phyloP scores from a whole-genome alignment of 2,113 vertebrate species.

The Pygoscelis adeliae region DNA sequence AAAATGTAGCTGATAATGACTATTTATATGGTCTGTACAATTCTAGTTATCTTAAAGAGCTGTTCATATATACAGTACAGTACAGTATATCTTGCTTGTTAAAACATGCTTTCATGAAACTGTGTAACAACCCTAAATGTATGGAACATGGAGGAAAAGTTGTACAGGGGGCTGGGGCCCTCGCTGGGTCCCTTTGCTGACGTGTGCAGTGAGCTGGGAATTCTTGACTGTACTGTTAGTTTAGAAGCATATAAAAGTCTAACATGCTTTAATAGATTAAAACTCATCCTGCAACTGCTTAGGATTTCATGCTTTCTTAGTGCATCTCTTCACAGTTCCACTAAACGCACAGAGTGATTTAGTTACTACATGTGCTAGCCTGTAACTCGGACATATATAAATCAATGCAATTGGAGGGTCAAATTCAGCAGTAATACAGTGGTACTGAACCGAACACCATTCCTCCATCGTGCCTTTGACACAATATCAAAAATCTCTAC shows the following conservation, averaged over 20 bases:
- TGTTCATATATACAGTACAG: conserved; percentile 57
- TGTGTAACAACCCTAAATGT: conserved; percentile 42
- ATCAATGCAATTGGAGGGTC: not conserved
- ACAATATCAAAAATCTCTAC: not conserved
- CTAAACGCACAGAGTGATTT: not conserved
- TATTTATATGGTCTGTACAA: conserved; percentile 60
- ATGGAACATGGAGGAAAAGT: conserved; percentile 35
- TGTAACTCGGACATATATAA: not conserved
- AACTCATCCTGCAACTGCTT: not conserved
- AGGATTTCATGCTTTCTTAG: conserved; percentile 4
- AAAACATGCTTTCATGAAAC: conserved; percentile 60
- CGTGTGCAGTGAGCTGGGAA: not conserved
- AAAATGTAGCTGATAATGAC: conserved; percentile 67
- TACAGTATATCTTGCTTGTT: conserved; percentile 61
- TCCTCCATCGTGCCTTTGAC: not conserved
- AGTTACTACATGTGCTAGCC: not conserved
- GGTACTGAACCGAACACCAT: not conserved
- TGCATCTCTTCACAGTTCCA: not conserved
- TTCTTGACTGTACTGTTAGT: not conserved
- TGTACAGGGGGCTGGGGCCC: conserved; percentile 16
- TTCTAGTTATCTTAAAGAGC: conserved; percentile 65
- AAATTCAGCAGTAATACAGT: conserved; percentile 2
- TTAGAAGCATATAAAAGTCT: not conserved
- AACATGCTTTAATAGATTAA: not conserved
- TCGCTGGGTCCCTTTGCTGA: not conserved